Conservation (phyloP, 2,888 invertebrate genomes). For the Chymomyza amoena region DNA sequence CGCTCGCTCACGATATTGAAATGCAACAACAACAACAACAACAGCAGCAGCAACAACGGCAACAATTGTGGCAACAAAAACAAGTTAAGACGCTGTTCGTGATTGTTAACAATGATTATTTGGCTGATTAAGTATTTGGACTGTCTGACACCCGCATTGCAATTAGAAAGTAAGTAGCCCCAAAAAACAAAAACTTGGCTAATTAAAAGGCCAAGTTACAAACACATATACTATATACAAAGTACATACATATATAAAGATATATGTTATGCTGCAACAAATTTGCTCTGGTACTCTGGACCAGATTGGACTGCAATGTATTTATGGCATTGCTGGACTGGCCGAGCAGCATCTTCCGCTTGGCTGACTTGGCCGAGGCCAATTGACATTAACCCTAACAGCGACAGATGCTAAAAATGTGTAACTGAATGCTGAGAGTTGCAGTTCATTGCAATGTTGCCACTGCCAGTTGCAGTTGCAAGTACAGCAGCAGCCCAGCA, state of each 20-base stretch:
- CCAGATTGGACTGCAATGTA: conserved; percentile 23
- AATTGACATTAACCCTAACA: conserved; percentile 72
- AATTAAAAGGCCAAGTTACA: conserved; percentile 58
- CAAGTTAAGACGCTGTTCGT: conserved; percentile 56
- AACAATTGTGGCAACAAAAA: conserved; percentile 35
- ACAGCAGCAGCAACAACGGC: neutral
- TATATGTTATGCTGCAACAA: neutral
- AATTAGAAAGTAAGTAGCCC: conserved; percentile 47
- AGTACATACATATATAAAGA: neutral
- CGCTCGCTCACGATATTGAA: conserved; percentile 75
- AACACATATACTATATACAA: conserved; percentile 29
- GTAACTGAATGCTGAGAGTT: conserved; percentile 44
- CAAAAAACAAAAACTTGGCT: conserved; percentile 41
- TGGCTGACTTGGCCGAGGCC: conserved; percentile 28
- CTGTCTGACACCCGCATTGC: conserved; percentile 16
- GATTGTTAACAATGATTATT: conserved; percentile 73
- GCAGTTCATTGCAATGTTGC: conserved; percentile 29
- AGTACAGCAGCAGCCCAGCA: conserved; percentile 19
- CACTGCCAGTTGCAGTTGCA: conserved; percentile 4
- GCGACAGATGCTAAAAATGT: conserved; percentile 62
- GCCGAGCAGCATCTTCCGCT: conserved; percentile 20
- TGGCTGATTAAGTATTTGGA: conserved; percentile 4
- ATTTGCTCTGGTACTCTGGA: neutral
- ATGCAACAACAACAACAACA: conserved; percentile 48
- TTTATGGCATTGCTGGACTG: conserved; percentile 57